phyloP scores from a whole-genome alignment of 2,113 vertebrate species.

The Romanogobio albipinnatus region DNA sequence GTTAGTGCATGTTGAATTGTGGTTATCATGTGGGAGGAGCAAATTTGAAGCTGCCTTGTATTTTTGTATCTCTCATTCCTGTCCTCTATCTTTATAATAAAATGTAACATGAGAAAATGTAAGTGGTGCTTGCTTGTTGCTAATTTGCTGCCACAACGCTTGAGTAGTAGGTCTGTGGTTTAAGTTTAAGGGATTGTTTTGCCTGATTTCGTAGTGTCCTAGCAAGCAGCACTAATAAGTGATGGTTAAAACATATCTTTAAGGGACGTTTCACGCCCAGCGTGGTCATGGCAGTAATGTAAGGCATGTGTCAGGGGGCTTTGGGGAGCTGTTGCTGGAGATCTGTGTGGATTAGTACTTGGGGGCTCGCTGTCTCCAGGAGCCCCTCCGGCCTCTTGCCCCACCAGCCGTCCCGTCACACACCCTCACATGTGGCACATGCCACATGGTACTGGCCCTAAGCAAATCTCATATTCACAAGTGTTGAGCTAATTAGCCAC shows the following conservation, averaged over 20 bases:
- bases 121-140: too few relatives aligned
- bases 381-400: neutral
- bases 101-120: too few relatives aligned
- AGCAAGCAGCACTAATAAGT: neutral
- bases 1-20: too few relatives aligned
- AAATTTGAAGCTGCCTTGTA: too few relatives aligned
- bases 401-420: constrained; percentile 17
- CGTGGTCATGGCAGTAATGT: constrained; percentile 43
- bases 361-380: constrained; percentile 48
- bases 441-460: constrained; percentile 38
- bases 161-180: neutral
- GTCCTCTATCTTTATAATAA: too few relatives aligned
- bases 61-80: neutral
- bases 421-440: constrained; percentile 19
- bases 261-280: constrained; percentile 21
- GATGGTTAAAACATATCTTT: neutral
- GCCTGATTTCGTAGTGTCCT: neutral
- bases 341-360: constrained; percentile 52
- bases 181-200: neutral
- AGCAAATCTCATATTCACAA: constrained; percentile 29
- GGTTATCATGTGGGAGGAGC: too few relatives aligned
- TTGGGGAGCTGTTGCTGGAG: constrained; percentile 11
- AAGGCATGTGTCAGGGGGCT: constrained; percentile 39
- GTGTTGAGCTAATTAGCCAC: constrained; percentile 48
- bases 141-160: neutral